Conservation (phyloP, 2,888 invertebrate species). For the Eristalinus sepulchralis region DNA sequence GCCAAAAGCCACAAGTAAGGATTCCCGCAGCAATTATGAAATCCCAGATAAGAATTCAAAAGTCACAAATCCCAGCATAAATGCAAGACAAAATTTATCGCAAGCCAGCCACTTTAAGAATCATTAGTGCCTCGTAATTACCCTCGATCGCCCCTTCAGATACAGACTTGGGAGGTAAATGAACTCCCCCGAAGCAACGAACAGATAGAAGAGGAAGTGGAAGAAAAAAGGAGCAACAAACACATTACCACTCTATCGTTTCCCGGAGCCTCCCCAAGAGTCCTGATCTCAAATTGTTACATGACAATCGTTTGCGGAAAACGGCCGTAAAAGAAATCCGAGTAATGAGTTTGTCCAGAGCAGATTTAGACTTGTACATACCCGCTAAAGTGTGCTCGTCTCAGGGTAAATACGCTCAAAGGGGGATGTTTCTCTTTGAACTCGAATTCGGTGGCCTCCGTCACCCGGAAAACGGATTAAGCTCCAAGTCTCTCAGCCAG, state of each 20-base stretch:
- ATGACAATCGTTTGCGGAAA: not conserved
- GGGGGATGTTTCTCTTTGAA: not conserved
- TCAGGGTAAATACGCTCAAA: not conserved
- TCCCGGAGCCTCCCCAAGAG: not conserved
- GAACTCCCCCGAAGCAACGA: constrained; percentile 10
- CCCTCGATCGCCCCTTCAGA: not conserved
- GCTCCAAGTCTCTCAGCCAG: not conserved
- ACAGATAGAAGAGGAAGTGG: not conserved
- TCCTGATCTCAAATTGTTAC: not conserved
- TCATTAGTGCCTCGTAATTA: not conserved
- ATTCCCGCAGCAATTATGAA: not conserved
- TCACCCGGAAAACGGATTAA: not conserved
- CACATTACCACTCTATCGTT: constrained; percentile 11
- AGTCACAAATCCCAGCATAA: not conserved
- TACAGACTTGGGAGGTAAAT: constrained; percentile 5
- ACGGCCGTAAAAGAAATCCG: not conserved
- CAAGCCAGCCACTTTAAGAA: not conserved
- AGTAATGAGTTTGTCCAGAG: not conserved
- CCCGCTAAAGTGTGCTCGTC: not conserved
- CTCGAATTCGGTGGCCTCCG: not conserved
- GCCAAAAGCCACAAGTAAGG: not conserved
- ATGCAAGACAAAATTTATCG: not conserved
- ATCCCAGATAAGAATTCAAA: not conserved
- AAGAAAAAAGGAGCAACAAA: constrained; percentile 13
- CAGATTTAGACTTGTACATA: not conserved